Evolutionary conservation across 2,888 invertebrate species (phyloP), one percentile per base, ranked within the genome.

Genomic region (Biston stratarius): DNA sequence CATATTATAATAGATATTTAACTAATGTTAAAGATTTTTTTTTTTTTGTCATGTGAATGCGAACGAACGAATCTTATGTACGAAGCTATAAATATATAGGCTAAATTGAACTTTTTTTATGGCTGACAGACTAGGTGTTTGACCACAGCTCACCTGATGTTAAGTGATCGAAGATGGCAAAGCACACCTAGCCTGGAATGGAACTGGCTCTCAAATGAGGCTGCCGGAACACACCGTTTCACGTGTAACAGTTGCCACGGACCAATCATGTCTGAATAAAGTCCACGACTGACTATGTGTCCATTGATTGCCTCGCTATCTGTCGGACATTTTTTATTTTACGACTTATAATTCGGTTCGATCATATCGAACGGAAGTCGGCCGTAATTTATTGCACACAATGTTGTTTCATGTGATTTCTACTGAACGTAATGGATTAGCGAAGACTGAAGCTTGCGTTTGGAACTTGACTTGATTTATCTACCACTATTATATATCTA

Each of bases 351-450:
- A 59, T 59, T 59, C 15, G n/a, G 48, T 40, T 49, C 40, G 59
- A 59, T 59, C 48, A 40, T 59, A 59, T 59, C 59, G 12, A 59
- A 59, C 59, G 59, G 59, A 59, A 59, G 59, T 59, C 48, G 24
- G 48, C 2, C n/a, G 48, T 49, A 38, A 59, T 59, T 59, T 59
- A 59, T 59, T 12, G 49, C 59, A 45, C 49, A 49, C 12, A 59
- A 24, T 59, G 38, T 48, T 58, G 38, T 48, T 59, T 48, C 38
- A 12, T 24, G 59, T 59, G n/a, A 49, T 59, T 59, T 48, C 7
- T 15, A 36, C 11, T 8, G 24, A 59, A n/a, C 24, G 48, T 59
- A 59, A 59, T 59, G 48, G 40, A 49, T 59, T 59, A 59, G 59
- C 59, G 47, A 59, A 59, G 48, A 40, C 49, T 59, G 44, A 45